Percentiles rank a stretch among this genome's conserved stretches.
These are phyloP conservation scores for Urocolius indicus DNA, from an alignment of 2,113 vertebrate species.

Conservation along the genomic window DNA sequence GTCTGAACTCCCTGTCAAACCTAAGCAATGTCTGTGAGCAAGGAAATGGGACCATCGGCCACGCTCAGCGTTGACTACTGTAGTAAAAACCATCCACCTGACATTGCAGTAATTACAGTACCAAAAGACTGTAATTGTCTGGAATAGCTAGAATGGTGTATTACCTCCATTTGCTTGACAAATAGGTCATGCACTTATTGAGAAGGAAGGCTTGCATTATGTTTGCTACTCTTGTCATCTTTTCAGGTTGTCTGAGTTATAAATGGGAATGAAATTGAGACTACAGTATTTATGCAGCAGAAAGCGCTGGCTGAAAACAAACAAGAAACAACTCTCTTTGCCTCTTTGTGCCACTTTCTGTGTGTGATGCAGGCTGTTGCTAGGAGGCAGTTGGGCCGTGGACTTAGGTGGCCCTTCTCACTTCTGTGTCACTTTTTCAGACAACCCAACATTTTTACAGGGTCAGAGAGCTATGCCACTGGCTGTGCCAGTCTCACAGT, in stretches of 20 bases:
- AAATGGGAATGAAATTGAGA: background rate
- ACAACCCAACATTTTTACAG: background rate
- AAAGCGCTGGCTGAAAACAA: background rate
- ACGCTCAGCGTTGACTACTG: background rate
- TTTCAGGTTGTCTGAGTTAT: background rate
- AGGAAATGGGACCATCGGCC: background rate
- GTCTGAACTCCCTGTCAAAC: slow-evolving; percentile 27
- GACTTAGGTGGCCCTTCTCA: background rate
- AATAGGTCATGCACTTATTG: background rate
- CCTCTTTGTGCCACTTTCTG: background rate
- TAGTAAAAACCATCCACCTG: background rate
- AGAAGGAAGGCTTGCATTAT: background rate
- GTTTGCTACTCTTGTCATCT: background rate
- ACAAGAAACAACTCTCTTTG: background rate
- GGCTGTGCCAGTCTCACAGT: background rate
- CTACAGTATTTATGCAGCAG: background rate
- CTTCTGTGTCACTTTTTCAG: background rate
- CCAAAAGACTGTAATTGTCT: background rate
- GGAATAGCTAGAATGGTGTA: background rate
- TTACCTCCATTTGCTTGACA: background rate
- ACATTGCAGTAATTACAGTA: background rate
- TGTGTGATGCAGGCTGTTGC: fast-evolving
- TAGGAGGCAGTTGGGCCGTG: background rate
- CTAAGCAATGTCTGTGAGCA: background rate
- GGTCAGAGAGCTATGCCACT: background rate